These are phyloP conservation scores for Zaprionus vittiger DNA, from an alignment of 1,140 invertebrate genomes.

Conservation along the genomic window DNA sequence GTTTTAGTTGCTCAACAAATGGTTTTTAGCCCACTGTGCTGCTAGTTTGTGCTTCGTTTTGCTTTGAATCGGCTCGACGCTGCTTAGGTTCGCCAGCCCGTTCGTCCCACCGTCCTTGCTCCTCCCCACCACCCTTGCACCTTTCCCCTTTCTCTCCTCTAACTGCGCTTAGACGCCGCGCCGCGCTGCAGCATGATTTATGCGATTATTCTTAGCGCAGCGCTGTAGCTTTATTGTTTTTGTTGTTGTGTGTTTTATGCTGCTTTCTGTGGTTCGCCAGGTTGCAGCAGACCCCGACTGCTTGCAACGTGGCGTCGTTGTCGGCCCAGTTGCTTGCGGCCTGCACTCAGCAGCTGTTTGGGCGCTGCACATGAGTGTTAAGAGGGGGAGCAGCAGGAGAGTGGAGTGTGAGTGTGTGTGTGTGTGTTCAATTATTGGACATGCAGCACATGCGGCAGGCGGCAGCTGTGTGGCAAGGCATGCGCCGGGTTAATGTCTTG, in stretches of 20 bases:
- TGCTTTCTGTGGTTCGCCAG: slow-evolving; percentile 7
- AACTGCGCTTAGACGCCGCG: slow-evolving; percentile 66
- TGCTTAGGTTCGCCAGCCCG: slow-evolving; percentile 15
- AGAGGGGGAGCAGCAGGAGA: neutral
- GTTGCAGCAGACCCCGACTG: neutral
- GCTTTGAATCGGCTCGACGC: slow-evolving; percentile 4
- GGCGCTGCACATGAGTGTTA: slow-evolving; percentile 35
- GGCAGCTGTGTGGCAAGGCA: slow-evolving; percentile 58
- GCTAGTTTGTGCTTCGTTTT: slow-evolving; percentile 10
- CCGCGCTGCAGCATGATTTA: slow-evolving; percentile 70
- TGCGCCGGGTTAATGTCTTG: slow-evolving; percentile 81
- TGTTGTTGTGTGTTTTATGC: slow-evolving; percentile 52
- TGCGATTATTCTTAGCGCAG: slow-evolving; percentile 81
- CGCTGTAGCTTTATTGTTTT: slow-evolving; percentile 79
- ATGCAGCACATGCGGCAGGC: slow-evolving; percentile 60
- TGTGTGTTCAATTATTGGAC: slow-evolving; percentile 65
- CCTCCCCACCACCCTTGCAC: neutral
- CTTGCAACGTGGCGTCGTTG: neutral
- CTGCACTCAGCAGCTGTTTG: slow-evolving; percentile 53
- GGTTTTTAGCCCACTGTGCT: neutral
- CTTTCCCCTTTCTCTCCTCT: slow-evolving; percentile 34
- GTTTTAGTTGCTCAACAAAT: slow-evolving; percentile 10
- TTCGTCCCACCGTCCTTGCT: slow-evolving; percentile 26
- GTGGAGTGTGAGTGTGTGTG: slow-evolving; percentile 2
- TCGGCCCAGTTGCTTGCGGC: slow-evolving; percentile 32